Percentiles rank a stretch among this genome's conserved stretches.
These are phyloP conservation scores for Scaptomyza polygonia DNA, from an alignment of 2,888 invertebrate species.

Conservation along the genomic window DNA sequence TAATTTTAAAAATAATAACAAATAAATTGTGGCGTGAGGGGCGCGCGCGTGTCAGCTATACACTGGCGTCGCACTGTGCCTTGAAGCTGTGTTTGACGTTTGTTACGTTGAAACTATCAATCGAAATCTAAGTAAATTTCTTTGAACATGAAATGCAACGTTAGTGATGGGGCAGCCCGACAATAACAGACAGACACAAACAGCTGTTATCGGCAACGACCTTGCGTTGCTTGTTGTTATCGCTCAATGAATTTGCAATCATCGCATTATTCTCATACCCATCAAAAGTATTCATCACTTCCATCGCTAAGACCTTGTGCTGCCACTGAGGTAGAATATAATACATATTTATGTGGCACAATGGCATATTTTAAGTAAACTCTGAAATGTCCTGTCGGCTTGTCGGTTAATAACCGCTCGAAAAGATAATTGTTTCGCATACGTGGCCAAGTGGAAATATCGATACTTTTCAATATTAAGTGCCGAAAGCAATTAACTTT, in stretches of 20 bases:
- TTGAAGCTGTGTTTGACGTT: conserved; percentile 3
- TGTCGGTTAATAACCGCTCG: too few relatives aligned
- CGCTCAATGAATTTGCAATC: conserved; percentile 43
- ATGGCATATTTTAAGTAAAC: neutral
- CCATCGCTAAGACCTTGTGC: neutral
- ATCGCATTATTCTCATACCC: neutral
- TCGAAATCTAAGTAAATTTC: conserved; percentile 35
- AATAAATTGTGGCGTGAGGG: conserved; percentile 3
- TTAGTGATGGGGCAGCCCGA: conserved; percentile 37
- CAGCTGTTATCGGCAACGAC: conserved; percentile 48
- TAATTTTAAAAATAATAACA: conserved; percentile 1
- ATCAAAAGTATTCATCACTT: neutral
- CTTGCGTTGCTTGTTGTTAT: conserved; percentile 32
- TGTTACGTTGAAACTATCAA: conserved; percentile 11
- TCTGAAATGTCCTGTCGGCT: too few relatives aligned
- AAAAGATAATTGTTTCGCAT: neutral
- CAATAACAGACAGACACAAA: conserved; percentile 46
- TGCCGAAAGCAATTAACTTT: neutral
- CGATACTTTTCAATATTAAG: neutral
- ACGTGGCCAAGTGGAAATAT: neutral
- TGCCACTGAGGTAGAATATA: neutral
- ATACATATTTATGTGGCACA: neutral
- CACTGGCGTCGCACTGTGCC: conserved; percentile 14
- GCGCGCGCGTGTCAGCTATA: conserved; percentile 16
- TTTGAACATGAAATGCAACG: conserved; percentile 27